These are phyloP conservation scores for Plusia festucae DNA, from an alignment of 2,888 invertebrate species.

Conservation along the genomic window DNA sequence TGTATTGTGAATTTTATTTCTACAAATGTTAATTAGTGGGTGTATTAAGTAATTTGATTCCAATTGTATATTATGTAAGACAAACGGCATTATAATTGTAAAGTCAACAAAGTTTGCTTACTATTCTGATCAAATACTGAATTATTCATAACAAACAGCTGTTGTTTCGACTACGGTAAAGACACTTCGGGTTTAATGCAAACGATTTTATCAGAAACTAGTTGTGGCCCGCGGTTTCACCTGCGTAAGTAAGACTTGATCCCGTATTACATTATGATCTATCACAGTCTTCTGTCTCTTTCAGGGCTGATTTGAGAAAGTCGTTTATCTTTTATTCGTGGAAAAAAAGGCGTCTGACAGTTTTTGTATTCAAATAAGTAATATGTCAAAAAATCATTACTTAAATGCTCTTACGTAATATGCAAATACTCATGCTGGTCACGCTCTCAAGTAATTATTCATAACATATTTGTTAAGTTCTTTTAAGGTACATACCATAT, in stretches of 20 bases:
- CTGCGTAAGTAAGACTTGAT: too few species aligned
- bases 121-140: slow-evolving; percentile 4
- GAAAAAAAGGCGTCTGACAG: too few species aligned
- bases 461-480: not conserved
- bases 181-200: not conserved
- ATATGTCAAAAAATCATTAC: too few species aligned
- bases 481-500: not conserved
- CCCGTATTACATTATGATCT: too few species aligned
- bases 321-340: too few species aligned
- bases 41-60: not conserved
- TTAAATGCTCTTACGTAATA: too few species aligned
- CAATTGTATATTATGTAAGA: slow-evolving; percentile 1
- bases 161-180: not conserved
- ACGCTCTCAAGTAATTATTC: not conserved
- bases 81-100: slow-evolving; percentile 4
- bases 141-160: not conserved
- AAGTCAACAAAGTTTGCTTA: not conserved
- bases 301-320: too few species aligned
- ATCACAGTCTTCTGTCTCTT: too few species aligned
- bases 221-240: too few species aligned
- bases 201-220: not conserved
- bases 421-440: too few species aligned
- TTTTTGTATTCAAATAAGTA: too few species aligned
- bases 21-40: not conserved
- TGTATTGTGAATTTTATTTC: not conserved